A percentile compares a stretch with the other conserved stretches of the same genome.
Conservation (phyloP, 2,888 invertebrate genomes). For the Tipula confusa region DNA sequence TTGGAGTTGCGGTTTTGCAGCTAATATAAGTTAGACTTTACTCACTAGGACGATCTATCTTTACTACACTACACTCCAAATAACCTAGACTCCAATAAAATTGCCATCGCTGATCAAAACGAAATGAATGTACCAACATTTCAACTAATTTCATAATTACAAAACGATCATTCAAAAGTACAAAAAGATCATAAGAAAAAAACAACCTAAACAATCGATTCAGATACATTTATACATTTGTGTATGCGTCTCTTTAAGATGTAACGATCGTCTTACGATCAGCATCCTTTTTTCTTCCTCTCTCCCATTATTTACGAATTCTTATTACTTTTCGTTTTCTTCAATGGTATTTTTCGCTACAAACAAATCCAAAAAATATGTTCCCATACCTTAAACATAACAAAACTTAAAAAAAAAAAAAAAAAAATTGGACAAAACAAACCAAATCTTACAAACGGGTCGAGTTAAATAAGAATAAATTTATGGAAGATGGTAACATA, state of each 20-base stretch:
- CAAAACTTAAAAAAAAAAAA: not conserved
- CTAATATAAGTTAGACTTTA: too few relatives aligned
- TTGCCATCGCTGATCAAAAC: too few relatives aligned
- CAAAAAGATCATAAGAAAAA: not conserved
- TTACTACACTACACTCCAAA: too few relatives aligned
- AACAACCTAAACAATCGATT: not conserved
- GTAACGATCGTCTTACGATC: not conserved
- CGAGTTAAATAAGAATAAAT: not conserved
- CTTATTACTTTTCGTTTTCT: not conserved
- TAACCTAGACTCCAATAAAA: too few relatives aligned
- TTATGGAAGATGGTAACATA: not conserved
- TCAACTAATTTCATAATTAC: not conserved
- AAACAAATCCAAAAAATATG: not conserved
- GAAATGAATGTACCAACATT: not conserved
- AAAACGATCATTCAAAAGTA: not conserved
- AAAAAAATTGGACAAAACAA: constrained; percentile 9
- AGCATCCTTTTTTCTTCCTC: not conserved
- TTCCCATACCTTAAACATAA: not conserved
- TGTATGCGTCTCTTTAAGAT: not conserved
- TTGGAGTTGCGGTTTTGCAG: too few relatives aligned
- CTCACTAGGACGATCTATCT: too few relatives aligned
- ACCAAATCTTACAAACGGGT: not conserved
- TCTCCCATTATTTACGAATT: not conserved
- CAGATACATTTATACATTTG: not conserved
- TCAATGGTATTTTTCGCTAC: not conserved